Evolutionary conservation across 2,888 invertebrate genomes (phyloP), one percentile per base, ranked within the genome.

Genomic region (Callyntrura guangdongensis): DNA sequence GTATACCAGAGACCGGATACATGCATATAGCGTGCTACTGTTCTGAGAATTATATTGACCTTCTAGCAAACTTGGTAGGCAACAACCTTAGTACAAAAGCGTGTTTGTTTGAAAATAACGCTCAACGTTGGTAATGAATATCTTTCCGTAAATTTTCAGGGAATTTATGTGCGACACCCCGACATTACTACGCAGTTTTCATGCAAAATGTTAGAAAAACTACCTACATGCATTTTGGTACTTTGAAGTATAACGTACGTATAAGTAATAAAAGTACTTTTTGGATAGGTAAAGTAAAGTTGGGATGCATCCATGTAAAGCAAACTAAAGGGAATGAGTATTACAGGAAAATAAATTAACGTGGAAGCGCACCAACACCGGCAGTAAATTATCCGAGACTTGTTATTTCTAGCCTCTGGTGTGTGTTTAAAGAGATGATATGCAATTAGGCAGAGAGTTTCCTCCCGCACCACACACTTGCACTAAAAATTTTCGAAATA

Each of bases 361-460:
- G 36, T 36, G 36, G 36, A 36, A 6, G 6, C 2, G 36, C 36
- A 36, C 45, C 20, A 64, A 36, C 47, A 83, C 11, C 47, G 45
- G 64, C 86, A 79, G 77, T 86, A 86, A 86, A 86, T 86, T 86
- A 86, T 86, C 86, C 11, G 14, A 47, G 86, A 86, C 64, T 64
- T 86, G 86, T 86, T 86, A 86, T 86, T 86, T 64, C 45, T 72
- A 47, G 79, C 86, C 86, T 86, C 79, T 86, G 86, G 86, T 86
- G 86, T 86, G 49, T 79, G 64, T 86, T 86, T 86, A 53, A 77
- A 77, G 79, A 79, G 77, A 64, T 72, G 72, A 72, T 72, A 64
- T 59, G 64, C 64, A 74, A 86, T 74, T 86, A 61, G 72, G 72
- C 72, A 72, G 45, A 17, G 45, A 25, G 12, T 77, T 74, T 45